Percentiles rank a stretch among this genome's conserved stretches.
Evolutionary conservation across 2,113 vertebrate genomes (phyloP).

Genomic region (Oplegnathus fasciatus): DNA sequence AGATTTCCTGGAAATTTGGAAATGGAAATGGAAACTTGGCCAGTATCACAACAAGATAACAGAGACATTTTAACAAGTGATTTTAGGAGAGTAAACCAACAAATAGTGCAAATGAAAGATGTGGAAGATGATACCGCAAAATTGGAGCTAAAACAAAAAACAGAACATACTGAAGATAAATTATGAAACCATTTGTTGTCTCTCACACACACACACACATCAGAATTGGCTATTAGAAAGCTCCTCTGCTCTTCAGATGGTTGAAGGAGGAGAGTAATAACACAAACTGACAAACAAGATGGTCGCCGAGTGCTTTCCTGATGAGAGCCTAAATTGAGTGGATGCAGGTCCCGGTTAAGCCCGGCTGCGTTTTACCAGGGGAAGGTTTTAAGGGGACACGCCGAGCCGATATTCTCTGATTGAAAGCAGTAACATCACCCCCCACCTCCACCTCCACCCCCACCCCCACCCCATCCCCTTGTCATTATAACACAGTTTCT

Average conservation of each 20-base stretch:
- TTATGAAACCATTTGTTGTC: neutral
- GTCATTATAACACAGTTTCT: constrained; percentile 79
- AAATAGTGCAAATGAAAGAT: neutral
- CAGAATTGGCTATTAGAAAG: neutral
- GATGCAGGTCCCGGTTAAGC: constrained; percentile 57
- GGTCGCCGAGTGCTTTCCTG: constrained; percentile 41
- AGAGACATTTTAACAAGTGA: neutral
- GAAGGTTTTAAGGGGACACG: constrained; percentile 70
- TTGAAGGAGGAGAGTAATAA: constrained; percentile 68
- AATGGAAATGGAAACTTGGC: too few relatives aligned
- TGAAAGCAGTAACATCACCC: constrained; percentile 49
- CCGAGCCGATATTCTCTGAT: constrained; percentile 68
- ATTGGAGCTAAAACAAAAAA: neutral
- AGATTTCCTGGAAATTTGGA: too few relatives aligned
- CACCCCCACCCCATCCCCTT: neutral
- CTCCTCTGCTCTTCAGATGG: constrained; percentile 29
- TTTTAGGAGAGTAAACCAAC: neutral
- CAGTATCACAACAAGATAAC: too few relatives aligned
- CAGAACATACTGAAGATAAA: neutral
- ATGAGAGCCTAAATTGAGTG: constrained; percentile 66
- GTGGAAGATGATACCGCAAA: neutral
- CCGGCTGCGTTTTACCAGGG: constrained; percentile 54
- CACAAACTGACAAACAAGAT: constrained; percentile 73
- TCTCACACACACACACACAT: neutral
- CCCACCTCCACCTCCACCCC: neutral